A percentile compares a stretch with the other conserved stretches of the same genome.
Evolutionary conservation across 2,113 vertebrate genomes (phyloP).

Genomic region (Prochilodus magdalenae): DNA sequence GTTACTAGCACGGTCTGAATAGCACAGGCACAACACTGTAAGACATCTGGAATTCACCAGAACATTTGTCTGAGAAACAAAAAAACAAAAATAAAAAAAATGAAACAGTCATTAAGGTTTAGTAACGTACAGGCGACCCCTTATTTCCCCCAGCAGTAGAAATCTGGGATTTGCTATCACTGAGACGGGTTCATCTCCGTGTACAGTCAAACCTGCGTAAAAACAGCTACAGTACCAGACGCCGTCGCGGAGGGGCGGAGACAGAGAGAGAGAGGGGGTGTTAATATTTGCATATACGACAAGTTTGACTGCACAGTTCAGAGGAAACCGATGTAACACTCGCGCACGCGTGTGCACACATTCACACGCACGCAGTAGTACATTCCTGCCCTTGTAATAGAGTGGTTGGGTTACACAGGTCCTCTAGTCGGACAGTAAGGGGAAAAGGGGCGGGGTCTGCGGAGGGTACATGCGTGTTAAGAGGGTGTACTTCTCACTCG

Average conservation of each 20-base stretch:
- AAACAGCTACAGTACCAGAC: neutral
- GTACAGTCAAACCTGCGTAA: constrained; percentile 44
- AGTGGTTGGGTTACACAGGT: constrained; percentile 60
- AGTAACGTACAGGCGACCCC: constrained; percentile 16
- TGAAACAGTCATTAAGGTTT: neutral
- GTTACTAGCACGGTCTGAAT: neutral
- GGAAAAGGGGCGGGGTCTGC: neutral
- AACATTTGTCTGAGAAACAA: neutral
- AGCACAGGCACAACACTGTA: constrained; percentile 48
- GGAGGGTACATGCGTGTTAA: neutral
- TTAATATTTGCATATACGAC: constrained; percentile 75
- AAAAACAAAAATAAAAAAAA: neutral
- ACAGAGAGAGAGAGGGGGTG: constrained; percentile 57
- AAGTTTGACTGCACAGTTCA: constrained; percentile 78
- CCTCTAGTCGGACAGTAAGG: constrained; percentile 26
- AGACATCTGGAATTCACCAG: constrained; percentile 4
- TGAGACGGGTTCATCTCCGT: neutral
- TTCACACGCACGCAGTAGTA: constrained; percentile 50
- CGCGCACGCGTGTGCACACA: constrained; percentile 65
- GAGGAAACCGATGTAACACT: constrained; percentile 58
- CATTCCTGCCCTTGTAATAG: constrained; percentile 69
- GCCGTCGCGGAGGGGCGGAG: neutral
- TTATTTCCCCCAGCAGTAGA: neutral
- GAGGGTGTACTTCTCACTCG: constrained; percentile 68
- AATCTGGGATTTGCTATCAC: neutral